Percentiles rank a stretch among this genome's conserved stretches.
Conservation (phyloP, 2,797 vertebrate species). For the Propithecus perrieri region DNA sequence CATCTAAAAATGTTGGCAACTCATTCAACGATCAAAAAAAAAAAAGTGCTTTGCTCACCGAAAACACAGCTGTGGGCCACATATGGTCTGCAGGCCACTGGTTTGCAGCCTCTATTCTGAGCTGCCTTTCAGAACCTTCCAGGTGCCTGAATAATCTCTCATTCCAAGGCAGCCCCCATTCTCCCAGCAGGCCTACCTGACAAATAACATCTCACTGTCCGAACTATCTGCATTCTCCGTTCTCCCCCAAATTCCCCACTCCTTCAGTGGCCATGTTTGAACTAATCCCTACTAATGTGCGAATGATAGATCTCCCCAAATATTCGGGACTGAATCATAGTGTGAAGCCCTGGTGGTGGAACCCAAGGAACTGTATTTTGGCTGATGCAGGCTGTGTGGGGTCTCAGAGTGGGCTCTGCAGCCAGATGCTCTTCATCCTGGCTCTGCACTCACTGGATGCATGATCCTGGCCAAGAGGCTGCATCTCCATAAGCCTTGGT, state of each 20-base stretch:
- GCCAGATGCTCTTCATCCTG: neutral
- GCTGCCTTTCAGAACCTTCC: neutral
- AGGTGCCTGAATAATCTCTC: neutral
- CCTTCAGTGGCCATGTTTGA: neutral
- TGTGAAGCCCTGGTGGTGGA: fast-evolving
- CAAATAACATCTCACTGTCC: neutral
- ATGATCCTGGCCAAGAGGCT: neutral
- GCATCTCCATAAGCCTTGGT: neutral
- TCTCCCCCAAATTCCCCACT: neutral
- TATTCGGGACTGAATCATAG: neutral
- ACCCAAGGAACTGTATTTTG: neutral
- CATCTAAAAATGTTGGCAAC: neutral
- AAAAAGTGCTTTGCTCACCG: neutral
- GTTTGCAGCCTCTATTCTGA: neutral
- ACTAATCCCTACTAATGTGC: neutral
- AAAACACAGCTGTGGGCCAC: neutral
- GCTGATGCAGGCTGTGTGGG: too few species aligned
- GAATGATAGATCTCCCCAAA: neutral
- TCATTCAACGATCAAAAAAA: neutral
- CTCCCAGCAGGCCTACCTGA: neutral
- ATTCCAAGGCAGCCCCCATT: neutral
- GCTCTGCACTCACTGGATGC: neutral
- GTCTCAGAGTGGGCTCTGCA: neutral
- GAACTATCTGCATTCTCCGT: neutral
- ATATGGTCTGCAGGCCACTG: neutral